Base-by-base conservation (phyloP, 2,113 vertebrate species). In the Helogale parvula region DNA sequence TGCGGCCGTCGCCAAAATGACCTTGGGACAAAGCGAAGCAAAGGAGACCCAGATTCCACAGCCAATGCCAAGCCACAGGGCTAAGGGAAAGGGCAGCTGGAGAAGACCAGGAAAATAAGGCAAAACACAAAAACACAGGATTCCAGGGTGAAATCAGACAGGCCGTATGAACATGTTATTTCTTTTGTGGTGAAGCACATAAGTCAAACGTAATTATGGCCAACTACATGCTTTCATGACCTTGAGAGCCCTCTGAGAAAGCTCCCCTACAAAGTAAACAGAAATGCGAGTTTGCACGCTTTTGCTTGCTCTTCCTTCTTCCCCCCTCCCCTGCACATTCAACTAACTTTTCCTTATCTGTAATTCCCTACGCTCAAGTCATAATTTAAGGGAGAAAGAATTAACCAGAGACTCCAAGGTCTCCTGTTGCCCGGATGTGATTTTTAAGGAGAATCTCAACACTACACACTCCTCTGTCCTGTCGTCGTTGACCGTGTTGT, bases 181-280 rank as follows among this genome's bases (percentile, higher is more conserved):
- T 96, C 88, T 96, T 87, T 60, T 96, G 96, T 8, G 93, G 97
- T 77, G 66, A 88, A 86, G 93, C 21, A 82, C 95, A 97, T 91
- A 97, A 97, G 96, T 97, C 94, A 89, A 74, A 57, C 0, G 41
- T 89, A 97, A 98, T 98, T 95, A 98, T 8, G 97, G 90, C 90
- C 93, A 72, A 83, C 41, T 41, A 29, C n/a, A 31, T 3, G 69
- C 92, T 88, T 17, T 76, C 84, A 65, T 0, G 41, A 90, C 94
- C 89, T 72, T 3, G 45, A 81, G 87, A 54, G 65, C 88, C 92
- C 79, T 94, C 85, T 14, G 92, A 96, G 96, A 68, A 83, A 76
- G 95, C 92, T 98, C 69, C 71, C 83, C 94, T 96, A 87, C 90
- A 88, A 97, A 97, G 91, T 79, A 87, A 97, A 98, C 90, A 97